Evolutionary conservation across 2,113 vertebrate species (phyloP), one percentile per base, ranked within the genome.

Genomic region (Machaerirhynchus nigripectus): DNA sequence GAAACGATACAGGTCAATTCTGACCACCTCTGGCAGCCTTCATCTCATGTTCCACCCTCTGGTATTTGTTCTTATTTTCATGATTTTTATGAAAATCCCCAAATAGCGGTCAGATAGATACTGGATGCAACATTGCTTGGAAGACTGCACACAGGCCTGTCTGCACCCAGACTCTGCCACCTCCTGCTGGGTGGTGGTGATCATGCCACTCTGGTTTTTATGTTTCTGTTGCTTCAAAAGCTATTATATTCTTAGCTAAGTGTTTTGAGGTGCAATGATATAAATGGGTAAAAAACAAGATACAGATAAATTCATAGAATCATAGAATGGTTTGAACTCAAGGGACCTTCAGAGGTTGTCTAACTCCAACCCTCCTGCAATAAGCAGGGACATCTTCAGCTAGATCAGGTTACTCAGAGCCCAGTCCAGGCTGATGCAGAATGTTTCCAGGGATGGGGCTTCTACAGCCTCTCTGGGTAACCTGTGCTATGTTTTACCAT

Each of bases 1-100:
- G 64, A 60, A 73, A 14, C 0, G 0, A 33, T 76, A 20, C 7
- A 33, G 30, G 52, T 46, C 59, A 81, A 1, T 78, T 77, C 47
- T 56, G 47, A 81, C 37, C 26, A 15, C 13, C 11, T 59, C 27
- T 59, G 71, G 27, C 47, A 81, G 64, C 20, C 42, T 79, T 73
- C 39, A 31, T 50, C 17, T 65, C 17, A 7, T 37, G 30, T 50
- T 89, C 71, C 13, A 57, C 11, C 7, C 31, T 94, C 37, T 69
- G 27, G 8, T 56, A 47, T 84, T 91, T 88, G 10, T 15, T 83
- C 37, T 70, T 37, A 77, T 42, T 76, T 83, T 76, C 30, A 53
- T 30, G 3, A 39, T 57, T 84, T 77, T 90, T 73, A 46, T 9
- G 11, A 69, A 80, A 83, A 93, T 3, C 3, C 26, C 13, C 9